phyloP scores from a whole-genome alignment of 2,797 vertebrate genomes.

The Florisuga fusca region DNA sequence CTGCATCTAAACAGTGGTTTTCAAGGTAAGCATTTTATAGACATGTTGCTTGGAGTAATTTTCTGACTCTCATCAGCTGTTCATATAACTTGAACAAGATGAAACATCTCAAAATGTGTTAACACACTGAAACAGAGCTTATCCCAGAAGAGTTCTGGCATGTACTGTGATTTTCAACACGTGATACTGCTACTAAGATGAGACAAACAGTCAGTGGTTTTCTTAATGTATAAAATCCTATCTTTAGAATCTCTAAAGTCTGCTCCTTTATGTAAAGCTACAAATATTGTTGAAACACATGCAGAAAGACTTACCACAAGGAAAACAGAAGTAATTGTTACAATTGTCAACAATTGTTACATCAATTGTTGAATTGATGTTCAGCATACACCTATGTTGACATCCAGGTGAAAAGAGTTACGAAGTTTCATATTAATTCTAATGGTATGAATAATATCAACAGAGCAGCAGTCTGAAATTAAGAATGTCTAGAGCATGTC shows the following conservation, averaged over 20 bases:
- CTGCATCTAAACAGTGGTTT: background rate
- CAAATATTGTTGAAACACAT: background rate
- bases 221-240: background rate
- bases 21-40: background rate
- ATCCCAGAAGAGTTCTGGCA: background rate
- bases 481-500: background rate
- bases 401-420: background rate
- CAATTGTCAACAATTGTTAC: too few species aligned
- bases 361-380: too few species aligned
- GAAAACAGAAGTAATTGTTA: background rate
- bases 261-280: background rate
- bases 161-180: background rate
- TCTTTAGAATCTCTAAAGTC: background rate
- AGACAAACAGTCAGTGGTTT: background rate
- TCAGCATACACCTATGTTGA: too few species aligned
- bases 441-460: background rate
- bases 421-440: background rate
- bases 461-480: background rate
- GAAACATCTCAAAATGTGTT: background rate
- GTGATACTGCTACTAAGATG: background rate
- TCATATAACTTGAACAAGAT: background rate
- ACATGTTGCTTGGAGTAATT: background rate
- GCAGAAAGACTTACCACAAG: background rate
- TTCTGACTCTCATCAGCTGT: background rate
- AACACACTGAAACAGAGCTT: background rate